Evolutionary conservation across 1,140 invertebrate species (phyloP).

Genomic region (Platorchestia sp.): DNA sequence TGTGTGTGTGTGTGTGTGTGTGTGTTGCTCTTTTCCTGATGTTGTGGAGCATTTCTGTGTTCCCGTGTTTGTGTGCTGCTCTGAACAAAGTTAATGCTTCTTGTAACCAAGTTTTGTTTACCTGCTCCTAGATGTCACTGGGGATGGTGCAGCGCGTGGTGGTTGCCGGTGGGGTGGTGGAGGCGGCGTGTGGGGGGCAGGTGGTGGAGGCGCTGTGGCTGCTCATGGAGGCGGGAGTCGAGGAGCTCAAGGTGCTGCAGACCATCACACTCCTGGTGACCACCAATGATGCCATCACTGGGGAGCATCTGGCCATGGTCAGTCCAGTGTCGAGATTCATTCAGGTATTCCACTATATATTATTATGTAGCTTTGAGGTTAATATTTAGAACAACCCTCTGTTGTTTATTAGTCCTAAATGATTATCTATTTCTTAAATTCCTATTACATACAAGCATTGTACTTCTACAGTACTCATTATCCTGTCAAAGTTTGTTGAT

Average conservation of each 20-base stretch:
- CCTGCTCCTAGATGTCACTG: constrained; percentile 84
- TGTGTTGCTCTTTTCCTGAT: too few species aligned
- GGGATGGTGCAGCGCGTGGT: constrained; percentile 83
- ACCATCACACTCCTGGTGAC: constrained; percentile 94
- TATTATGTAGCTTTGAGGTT: too few species aligned
- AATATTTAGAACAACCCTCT: too few species aligned
- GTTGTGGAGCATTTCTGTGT: too few species aligned
- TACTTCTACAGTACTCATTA: too few species aligned
- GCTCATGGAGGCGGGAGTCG: constrained; percentile 90
- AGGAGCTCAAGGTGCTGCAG: constrained; percentile 97
- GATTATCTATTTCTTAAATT: not conserved
- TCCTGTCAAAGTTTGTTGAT: too few species aligned
- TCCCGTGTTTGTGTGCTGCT: too few species aligned
- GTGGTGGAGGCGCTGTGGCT: constrained; percentile 94
- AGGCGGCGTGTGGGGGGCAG: constrained; percentile 86
- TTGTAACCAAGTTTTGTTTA: not conserved
- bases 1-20: too few species aligned
- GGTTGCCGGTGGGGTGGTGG: constrained; percentile 78
- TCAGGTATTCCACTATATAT: not conserved
- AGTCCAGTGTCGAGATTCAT: constrained; percentile 63
- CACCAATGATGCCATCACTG: constrained; percentile 93
- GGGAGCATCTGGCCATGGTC: constrained; percentile 92
- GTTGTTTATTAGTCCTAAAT: too few species aligned
- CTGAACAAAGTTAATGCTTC: not conserved
- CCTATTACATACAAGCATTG: too few species aligned